Conservation (phyloP, 1,140 invertebrate genomes). For the Hormaphis cornu region DNA sequence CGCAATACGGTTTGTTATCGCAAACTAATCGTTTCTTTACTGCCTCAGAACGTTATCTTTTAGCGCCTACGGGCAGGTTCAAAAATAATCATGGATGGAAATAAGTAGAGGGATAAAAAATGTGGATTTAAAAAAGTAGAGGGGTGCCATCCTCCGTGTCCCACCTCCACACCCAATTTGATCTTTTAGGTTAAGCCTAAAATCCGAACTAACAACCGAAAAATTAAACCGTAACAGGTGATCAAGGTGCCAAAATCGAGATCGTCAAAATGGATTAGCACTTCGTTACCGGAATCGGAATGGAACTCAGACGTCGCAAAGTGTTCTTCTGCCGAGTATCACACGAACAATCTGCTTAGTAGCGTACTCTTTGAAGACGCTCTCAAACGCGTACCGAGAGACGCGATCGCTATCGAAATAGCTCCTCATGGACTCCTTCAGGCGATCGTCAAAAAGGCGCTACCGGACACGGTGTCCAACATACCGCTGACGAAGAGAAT, state of each 20-base stretch:
- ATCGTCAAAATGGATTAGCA: slow-evolving; percentile 51
- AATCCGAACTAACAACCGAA: background rate
- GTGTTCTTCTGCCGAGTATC: slow-evolving; percentile 53
- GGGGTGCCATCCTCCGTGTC: too few relatives aligned
- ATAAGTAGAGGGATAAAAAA: too few relatives aligned
- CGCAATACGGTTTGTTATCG: too few relatives aligned
- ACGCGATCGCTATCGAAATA: slow-evolving; percentile 53
- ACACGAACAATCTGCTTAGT: slow-evolving; percentile 55
- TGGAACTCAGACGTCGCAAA: slow-evolving; percentile 43
- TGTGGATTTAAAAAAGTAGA: too few relatives aligned
- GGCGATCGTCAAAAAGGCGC: slow-evolving; percentile 49
- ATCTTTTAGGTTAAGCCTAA: too few relatives aligned
- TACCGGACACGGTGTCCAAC: slow-evolving; percentile 46
- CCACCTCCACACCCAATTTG: too few relatives aligned
- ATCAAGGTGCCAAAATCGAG: slow-evolving; percentile 47
- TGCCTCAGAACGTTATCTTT: too few relatives aligned
- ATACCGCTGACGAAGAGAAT: slow-evolving; percentile 50
- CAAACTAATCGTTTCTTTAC: too few relatives aligned
- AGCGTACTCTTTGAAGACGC: slow-evolving; percentile 54
- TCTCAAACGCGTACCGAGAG: slow-evolving; percentile 47
- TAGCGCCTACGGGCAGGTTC: too few relatives aligned
- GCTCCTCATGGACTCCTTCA: slow-evolving; percentile 52
- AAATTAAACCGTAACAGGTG: slow-evolving; percentile 39
- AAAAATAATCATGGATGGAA: too few relatives aligned
- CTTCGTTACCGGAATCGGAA: slow-evolving; percentile 49